Conservation (phyloP, 2,888 invertebrate genomes). For the Epinotia brunnichana region DNA sequence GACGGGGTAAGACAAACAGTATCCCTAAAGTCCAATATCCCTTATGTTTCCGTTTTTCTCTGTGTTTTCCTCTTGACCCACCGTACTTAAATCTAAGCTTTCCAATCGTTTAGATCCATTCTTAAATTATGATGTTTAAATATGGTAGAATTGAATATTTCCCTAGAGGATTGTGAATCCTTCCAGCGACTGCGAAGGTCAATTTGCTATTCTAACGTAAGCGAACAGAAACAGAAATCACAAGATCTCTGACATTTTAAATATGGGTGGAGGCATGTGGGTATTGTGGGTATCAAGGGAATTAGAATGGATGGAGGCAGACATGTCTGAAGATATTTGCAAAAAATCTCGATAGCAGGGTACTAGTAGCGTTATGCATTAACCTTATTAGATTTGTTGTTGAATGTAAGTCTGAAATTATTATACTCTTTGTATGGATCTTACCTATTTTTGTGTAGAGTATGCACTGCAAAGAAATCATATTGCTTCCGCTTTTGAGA, state of each 20-base stretch:
- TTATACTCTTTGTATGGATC: neutral
- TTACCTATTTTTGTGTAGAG: too few species aligned
- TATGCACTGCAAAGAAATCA: too few species aligned
- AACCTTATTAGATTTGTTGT: neutral
- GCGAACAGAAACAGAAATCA: conserved; percentile 29
- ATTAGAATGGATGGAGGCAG: conserved; percentile 53
- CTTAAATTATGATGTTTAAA: neutral
- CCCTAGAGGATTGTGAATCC: conserved; percentile 16
- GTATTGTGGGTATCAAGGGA: conserved; percentile 48
- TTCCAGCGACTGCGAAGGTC: conserved; percentile 19
- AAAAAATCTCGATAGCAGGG: conserved; percentile 57
- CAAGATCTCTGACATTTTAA: conserved; percentile 37
- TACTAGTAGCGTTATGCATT: neutral
- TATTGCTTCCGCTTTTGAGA: too few species aligned
- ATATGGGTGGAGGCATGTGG: conserved; percentile 31
- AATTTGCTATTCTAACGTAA: conserved; percentile 34
- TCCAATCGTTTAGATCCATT: neutral
- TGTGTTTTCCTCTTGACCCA: too few species aligned
- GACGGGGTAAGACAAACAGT: too few species aligned
- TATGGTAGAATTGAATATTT: conserved; percentile 11
- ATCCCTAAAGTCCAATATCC: too few species aligned
- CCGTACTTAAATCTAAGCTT: too few species aligned
- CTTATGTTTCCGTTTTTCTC: too few species aligned
- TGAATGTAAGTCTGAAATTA: too few species aligned
- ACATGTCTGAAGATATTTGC: conserved; percentile 51